A percentile compares a stretch with the other conserved stretches of the same genome.
Conservation (phyloP, 2,797 vertebrate genomes). For the Mycteria americana region DNA sequence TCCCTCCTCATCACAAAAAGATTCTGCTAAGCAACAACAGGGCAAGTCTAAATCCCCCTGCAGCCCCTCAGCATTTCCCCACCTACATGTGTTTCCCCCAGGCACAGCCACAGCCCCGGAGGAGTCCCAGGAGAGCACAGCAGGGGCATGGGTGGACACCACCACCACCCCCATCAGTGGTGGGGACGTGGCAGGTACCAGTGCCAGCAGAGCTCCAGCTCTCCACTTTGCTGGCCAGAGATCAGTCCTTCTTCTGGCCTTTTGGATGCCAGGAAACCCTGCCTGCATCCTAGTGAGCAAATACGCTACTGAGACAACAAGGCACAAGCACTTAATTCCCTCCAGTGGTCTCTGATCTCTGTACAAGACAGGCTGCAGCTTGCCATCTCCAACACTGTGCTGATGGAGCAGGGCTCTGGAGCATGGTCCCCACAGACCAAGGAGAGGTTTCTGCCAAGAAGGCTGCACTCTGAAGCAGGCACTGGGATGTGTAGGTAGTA, state of each 20-base stretch:
- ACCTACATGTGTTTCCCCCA: background rate
- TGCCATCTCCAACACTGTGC: background rate
- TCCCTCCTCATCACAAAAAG: background rate
- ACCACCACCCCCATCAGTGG: background rate
- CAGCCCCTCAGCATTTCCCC: background rate
- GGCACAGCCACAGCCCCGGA: rapidly evolving
- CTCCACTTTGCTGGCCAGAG: background rate
- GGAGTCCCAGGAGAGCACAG: background rate
- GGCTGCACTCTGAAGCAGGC: background rate
- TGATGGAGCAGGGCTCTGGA: background rate
- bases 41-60: background rate
- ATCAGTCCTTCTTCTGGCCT: background rate
- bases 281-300: background rate
- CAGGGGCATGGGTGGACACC: too few relatives aligned
- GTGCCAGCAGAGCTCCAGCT: background rate
- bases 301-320: background rate
- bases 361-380: background rate
- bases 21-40: background rate
- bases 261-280: background rate
- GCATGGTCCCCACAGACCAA: background rate
- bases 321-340: background rate
- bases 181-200: background rate
- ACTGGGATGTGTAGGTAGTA: background rate
- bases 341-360: background rate
- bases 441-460: background rate